Evolutionary conservation across 2,888 invertebrate genomes (phyloP), one percentile per base, ranked within the genome.

Genomic region (Chymomyza procnemis): DNA sequence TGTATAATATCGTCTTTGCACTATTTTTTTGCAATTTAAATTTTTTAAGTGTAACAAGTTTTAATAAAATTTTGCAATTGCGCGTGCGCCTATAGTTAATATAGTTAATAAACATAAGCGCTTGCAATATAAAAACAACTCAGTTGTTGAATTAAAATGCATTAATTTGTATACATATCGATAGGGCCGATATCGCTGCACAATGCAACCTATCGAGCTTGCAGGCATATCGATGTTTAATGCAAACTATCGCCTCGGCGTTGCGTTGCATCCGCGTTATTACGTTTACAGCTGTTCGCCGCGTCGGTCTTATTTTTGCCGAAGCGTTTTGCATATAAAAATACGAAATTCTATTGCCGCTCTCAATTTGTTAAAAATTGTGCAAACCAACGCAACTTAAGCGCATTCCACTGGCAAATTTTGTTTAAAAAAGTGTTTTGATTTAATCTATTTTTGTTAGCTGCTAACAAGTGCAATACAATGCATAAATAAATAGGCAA

Each of bases 251-350:
- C 12, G 12, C 34, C 34, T 41, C 12, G 1, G 12, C 9, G 12
- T 12, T 41, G 34, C 9, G 34, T 12, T 41, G 9, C 34, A 41
- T 41, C 34, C 12, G 12, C 12, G 34, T 12, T 12, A 41, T 12
- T 41, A 41, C 34, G 6, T 21, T 19, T 21, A 54, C 54, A 54
- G 54, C 54, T 54, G 54, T 54, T 54, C 54, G 54, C 19, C 54
- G 54, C 54, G 54, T 54, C 54, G 21, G 54, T 54, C 19, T 21
- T 2, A 8, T 14, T 21, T 18, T 21, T 9, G 19, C 19, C 9
- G 16, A 50, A n/a, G 4, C 3, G 18, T 14, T 16, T 18, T 50
- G 50, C 50, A 41, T 41, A 41, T 41, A 41, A 41, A 41, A 50
- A 12, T 1, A 18, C 9, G 18, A 50, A 50, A 50, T 9, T 12